These are phyloP conservation scores for Leptoclinus maculatus DNA, from an alignment of 2,797 vertebrate species.

Conservation along the genomic window DNA sequence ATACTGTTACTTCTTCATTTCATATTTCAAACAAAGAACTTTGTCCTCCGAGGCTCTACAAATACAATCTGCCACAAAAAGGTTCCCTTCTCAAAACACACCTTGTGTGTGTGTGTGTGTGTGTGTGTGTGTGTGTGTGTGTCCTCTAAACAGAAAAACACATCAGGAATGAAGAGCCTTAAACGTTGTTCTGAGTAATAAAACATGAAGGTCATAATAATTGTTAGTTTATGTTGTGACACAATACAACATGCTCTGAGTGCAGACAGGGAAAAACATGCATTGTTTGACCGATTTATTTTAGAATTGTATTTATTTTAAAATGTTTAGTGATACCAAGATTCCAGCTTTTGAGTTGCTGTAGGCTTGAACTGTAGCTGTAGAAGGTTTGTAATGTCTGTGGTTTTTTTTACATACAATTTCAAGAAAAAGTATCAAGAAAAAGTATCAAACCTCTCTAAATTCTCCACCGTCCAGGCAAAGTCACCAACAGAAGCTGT, in stretches of 20 bases:
- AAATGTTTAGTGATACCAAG: not conserved
- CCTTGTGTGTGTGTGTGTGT: too few species aligned
- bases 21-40: not conserved
- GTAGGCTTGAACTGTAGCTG: not conserved
- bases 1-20: too few species aligned
- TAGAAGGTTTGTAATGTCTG: not conserved
- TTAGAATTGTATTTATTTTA: not conserved
- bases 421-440: not conserved
- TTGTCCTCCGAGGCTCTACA: not conserved
- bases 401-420: not conserved
- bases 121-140: too few species aligned
- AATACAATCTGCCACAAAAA: not conserved
- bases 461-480: not conserved
- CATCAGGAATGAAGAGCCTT: not conserved
- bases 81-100: not conserved
- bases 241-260: not conserved
- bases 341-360: not conserved
- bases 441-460: not conserved
- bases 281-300: not conserved
- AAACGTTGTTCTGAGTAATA: not conserved
- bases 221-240: not conserved
- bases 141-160: not conserved
- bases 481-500: constrained; percentile 6
- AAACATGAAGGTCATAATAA: too few species aligned
- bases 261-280: not conserved